Evolutionary conservation across 2,113 vertebrate species (phyloP).

Genomic region (Eurystomus gularis): DNA sequence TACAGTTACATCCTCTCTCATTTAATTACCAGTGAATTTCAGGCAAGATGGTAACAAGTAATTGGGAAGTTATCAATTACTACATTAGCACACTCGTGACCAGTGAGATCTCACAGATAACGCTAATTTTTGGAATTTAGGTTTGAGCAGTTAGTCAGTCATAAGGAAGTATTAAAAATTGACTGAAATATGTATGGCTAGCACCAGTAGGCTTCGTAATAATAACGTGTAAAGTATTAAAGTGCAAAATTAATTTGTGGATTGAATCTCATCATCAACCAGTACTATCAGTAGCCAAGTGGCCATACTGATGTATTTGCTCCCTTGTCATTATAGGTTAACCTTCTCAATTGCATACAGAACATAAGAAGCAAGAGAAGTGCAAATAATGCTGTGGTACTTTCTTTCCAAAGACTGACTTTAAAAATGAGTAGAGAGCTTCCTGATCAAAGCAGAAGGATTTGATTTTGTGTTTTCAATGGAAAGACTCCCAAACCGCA

Average conservation of each 20-base stretch:
- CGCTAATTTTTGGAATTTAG: not conserved
- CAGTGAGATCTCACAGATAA: not conserved
- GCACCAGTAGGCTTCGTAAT: not conserved
- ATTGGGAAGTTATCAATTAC: not conserved
- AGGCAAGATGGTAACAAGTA: not conserved
- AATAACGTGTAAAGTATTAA: not conserved
- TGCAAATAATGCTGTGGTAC: not conserved
- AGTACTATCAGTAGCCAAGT: not conserved
- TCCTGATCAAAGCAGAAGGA: not conserved
- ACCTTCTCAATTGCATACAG: not conserved
- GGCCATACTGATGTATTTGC: not conserved
- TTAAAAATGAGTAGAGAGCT: not conserved
- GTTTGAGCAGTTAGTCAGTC: not conserved
- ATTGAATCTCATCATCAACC: not conserved
- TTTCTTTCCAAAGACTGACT: not conserved
- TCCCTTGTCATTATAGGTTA: not conserved
- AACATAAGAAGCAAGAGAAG: not conserved
- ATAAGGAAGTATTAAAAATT: not conserved
- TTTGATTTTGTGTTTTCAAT: not conserved
- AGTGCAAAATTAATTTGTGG: slow-evolving; percentile 22
- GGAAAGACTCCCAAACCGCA: not conserved
- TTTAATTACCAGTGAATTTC: not conserved
- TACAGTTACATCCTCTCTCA: not conserved
- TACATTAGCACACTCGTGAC: not conserved
- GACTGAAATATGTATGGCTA: not conserved